Percentiles rank a stretch among this genome's conserved stretches.
These are phyloP conservation scores for Pandion haliaetus DNA, from an alignment of 2,113 vertebrate genomes.

Conservation along the genomic window DNA sequence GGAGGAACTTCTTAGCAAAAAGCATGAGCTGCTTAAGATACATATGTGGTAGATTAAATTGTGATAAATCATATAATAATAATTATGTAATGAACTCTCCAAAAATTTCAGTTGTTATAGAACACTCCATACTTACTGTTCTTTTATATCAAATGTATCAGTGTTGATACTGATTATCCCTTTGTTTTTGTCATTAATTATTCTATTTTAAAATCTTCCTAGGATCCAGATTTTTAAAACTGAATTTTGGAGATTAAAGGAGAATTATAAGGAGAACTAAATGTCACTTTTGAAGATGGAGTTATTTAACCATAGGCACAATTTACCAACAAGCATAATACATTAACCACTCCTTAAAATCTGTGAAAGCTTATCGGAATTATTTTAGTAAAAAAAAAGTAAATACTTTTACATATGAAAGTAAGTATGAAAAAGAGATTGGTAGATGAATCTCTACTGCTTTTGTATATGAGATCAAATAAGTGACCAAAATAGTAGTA, in stretches of 20 bases:
- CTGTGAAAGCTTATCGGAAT: background rate
- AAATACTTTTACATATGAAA: background rate
- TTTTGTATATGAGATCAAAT: background rate
- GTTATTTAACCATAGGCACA: background rate
- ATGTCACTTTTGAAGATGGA: background rate
- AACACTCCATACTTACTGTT: background rate
- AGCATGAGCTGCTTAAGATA: background rate
- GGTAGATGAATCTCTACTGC: background rate
- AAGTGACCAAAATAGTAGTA: background rate
- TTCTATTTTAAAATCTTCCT: background rate
- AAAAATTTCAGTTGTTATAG: background rate
- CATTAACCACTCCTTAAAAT: background rate
- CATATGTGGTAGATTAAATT: background rate
- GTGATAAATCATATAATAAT: background rate
- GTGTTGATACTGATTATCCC: background rate
- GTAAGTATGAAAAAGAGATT: background rate
- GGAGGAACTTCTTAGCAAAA: background rate
- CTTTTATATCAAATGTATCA: background rate
- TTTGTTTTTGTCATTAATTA: background rate
- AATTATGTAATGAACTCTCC: background rate
- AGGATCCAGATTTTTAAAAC: background rate
- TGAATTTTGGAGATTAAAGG: background rate
- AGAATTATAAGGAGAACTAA: background rate
- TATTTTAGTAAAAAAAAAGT: background rate
- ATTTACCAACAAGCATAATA: background rate